Conservation (phyloP, 2,113 vertebrate species). For the Rafetus swinhoei region DNA sequence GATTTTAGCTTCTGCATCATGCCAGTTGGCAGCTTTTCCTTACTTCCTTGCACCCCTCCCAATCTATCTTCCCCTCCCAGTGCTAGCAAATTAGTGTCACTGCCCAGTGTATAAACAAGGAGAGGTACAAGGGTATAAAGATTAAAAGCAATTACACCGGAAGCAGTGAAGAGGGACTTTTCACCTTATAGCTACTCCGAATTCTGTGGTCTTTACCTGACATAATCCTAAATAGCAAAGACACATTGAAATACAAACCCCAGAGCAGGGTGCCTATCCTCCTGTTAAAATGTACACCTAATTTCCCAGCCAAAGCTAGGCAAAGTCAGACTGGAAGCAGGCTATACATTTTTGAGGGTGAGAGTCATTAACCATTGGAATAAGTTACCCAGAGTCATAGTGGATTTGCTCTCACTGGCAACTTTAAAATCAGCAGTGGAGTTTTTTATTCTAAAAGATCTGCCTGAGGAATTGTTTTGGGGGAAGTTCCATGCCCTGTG, state of each 20-base stretch:
- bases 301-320: not conserved
- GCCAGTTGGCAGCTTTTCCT: not conserved
- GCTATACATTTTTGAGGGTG: not conserved
- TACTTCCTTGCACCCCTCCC: not conserved
- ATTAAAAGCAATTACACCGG: not conserved
- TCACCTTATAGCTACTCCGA: not conserved
- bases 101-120: not conserved
- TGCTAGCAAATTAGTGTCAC: not conserved
- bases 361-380: not conserved
- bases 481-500: not conserved
- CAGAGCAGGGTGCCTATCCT: not conserved
- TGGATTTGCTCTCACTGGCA: not conserved
- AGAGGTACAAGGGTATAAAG: not conserved
- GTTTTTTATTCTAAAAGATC: not conserved
- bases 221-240: not conserved
- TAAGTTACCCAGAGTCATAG: not conserved
- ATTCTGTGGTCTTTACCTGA: not conserved
- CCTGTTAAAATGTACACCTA: not conserved
- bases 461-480: not conserved
- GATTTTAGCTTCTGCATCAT: not conserved
- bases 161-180: not conserved
- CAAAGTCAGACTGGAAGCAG: not conserved
- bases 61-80: not conserved
- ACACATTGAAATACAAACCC: not conserved
- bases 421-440: not conserved